These are phyloP conservation scores for Electrona antarctica DNA, from an alignment of 2,113 vertebrate species.

Conservation along the genomic window DNA sequence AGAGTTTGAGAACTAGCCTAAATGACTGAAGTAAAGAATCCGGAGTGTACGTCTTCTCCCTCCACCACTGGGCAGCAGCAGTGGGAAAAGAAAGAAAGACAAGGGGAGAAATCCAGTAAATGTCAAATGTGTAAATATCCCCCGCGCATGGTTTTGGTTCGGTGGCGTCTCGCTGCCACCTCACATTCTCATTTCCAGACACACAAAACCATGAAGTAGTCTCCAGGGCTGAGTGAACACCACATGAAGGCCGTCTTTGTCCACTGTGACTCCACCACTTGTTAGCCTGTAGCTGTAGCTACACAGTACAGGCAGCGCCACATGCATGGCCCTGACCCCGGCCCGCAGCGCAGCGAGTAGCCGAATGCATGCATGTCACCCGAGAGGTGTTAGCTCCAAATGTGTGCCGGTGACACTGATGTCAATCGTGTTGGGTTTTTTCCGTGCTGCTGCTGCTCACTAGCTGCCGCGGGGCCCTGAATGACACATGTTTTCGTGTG, in stretches of 20 bases:
- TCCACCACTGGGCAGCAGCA: too few relatives aligned
- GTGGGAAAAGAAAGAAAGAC: slow-evolving; percentile 55
- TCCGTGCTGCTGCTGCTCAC: neutral
- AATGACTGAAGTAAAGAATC: too few relatives aligned
- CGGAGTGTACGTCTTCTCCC: too few relatives aligned
- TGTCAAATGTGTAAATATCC: slow-evolving; percentile 61
- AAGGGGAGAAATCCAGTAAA: slow-evolving; percentile 60
- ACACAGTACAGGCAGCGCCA: slow-evolving; percentile 16
- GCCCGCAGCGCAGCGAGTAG: slow-evolving; percentile 21
- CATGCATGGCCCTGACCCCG: slow-evolving; percentile 36
- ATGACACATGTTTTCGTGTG: neutral
- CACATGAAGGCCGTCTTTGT: slow-evolving; percentile 81
- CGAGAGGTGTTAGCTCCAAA: slow-evolving; percentile 62
- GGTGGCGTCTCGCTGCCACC: slow-evolving; percentile 74
- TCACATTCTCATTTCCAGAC: slow-evolving; percentile 77
- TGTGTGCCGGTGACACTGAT: slow-evolving; percentile 49
- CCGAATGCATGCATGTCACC: slow-evolving; percentile 48
- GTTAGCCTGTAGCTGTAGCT: slow-evolving; percentile 19
- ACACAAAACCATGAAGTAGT: slow-evolving; percentile 76
- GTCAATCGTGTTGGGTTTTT: slow-evolving; percentile 26
- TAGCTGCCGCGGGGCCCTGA: neutral
- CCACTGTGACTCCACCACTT: slow-evolving; percentile 54
- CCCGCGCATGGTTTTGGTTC: slow-evolving; percentile 36
- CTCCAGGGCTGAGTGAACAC: slow-evolving; percentile 76
- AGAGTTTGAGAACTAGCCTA: too few relatives aligned